These are phyloP conservation scores for Globodera rostochiensis DNA, from an alignment of 1,140 invertebrate species.

Conservation along the genomic window DNA sequence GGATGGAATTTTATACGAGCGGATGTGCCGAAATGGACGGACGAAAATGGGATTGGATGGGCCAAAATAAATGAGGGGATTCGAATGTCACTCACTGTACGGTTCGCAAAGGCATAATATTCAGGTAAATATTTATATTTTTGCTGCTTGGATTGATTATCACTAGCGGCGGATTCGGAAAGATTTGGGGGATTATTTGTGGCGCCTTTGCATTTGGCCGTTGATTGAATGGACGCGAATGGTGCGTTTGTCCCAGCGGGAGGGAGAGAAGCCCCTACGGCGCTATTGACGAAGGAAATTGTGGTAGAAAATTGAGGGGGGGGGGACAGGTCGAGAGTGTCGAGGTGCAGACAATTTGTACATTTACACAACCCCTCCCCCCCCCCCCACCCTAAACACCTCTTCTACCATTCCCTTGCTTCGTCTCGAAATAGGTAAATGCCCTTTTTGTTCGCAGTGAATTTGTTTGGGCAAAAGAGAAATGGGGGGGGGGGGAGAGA, in stretches of 20 bases:
- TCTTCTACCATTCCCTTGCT: neutral
- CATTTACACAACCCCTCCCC: neutral
- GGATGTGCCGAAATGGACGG: neutral
- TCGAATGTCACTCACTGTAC: slow-evolving; percentile 2
- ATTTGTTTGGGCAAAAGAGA: too few species aligned
- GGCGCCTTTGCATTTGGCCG: neutral
- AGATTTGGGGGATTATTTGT: neutral
- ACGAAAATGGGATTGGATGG: neutral
- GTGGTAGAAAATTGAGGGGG: neutral
- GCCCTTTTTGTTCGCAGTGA: neutral
- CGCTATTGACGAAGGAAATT: slow-evolving; percentile 1
- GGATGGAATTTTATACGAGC: slow-evolving; percentile 17
- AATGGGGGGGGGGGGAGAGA: too few species aligned
- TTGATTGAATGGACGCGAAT: neutral
- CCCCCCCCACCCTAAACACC: too few species aligned
- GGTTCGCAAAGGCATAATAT: neutral
- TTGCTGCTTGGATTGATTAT: neutral
- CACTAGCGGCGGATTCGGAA: neutral
- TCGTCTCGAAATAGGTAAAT: neutral
- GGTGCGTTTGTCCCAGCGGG: neutral
- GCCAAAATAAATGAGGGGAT: neutral
- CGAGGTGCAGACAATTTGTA: neutral
- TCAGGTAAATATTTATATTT: neutral
- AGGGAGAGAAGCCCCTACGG: neutral
- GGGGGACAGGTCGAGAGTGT: neutral